Percentiles rank a stretch among this genome's conserved stretches.
Evolutionary conservation across 2,888 invertebrate genomes (phyloP).

Genomic region (Drosophila nr. fundita): DNA sequence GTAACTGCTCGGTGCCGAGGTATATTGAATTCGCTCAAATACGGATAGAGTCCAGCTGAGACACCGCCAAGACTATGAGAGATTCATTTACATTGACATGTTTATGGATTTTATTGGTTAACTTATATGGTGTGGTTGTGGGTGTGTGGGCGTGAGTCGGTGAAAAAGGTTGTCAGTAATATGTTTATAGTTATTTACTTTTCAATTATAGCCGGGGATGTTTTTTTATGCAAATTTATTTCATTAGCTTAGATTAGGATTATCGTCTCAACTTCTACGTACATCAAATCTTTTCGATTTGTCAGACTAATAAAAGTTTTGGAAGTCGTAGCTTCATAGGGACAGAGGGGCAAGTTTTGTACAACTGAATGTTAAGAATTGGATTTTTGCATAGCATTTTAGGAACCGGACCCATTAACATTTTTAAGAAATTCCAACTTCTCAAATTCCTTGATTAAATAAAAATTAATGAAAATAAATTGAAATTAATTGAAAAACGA

Average conservation of each 20-base stretch:
- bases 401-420: background rate
- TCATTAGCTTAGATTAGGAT: background rate
- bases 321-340: too few species aligned
- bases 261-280: background rate
- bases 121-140: too few species aligned
- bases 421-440: too few species aligned
- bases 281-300: too few species aligned
- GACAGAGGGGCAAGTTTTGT: too few species aligned
- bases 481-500: too few species aligned
- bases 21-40: constrained; percentile 80
- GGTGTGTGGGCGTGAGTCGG: background rate
- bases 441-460: too few species aligned
- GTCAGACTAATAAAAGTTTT: too few species aligned
- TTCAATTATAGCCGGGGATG: background rate
- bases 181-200: background rate
- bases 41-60: constrained; percentile 77
- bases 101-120: background rate
- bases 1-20: constrained; percentile 78
- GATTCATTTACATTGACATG: background rate
- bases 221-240: background rate
- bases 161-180: background rate
- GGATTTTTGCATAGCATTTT: background rate
- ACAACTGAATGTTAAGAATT: too few species aligned
- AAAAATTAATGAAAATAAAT: too few species aligned
- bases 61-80: constrained; percentile 72